Evolutionary conservation across 92 coral and sea anemone genomes (phyloP), one percentile per base, ranked within the genome.

Genomic region (Porites lobata): DNA sequence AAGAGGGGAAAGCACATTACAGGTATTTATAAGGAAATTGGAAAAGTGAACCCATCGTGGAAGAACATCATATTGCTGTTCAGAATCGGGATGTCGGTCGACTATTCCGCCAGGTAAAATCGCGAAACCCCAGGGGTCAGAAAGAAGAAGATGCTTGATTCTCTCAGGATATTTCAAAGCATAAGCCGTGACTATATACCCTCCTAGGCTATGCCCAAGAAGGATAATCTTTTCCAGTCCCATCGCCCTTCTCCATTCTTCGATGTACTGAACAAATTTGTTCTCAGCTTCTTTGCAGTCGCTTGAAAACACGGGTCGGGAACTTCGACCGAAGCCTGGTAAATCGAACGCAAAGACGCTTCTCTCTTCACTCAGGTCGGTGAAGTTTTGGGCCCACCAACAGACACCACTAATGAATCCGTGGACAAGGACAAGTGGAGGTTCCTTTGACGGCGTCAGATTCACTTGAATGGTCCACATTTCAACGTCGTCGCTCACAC

Each of bases 111-210:
- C 93, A 3, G 99, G 99, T 61, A 97, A 88, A 50, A 97, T 97
- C 9, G 99, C 92, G 82, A 97, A 97, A 4, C 99, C 99, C 99
- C 99, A 97, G 53, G 99, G 98, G 80, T 97, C 99, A 5, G 98
- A 97, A 15, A 95, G 77, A 22, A 96, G 87, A 47, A 97, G 88
- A 26, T 93, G 98, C 38, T 93, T 81, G 74, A 97, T 86, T 87
- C 95, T 88, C 76, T 92, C 95, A 2, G 99, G 98, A 77, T 94
- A 75, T 69, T 92, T 80, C 75, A 97, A 83, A 56, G 98, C 96
- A 69, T 97, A 97, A 58, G 96, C 96, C 74, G 94, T 91, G 13
- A 87, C 97, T 52, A 97, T 70, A 78, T 95, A 97, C 2, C 99
- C 99, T 6, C 99, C 99, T 62, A 97, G 92, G 85, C 98, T 94